These are phyloP conservation scores for Pangasianodon hypophthalmus DNA, from an alignment of 2,113 vertebrate species.

Conservation along the genomic window DNA sequence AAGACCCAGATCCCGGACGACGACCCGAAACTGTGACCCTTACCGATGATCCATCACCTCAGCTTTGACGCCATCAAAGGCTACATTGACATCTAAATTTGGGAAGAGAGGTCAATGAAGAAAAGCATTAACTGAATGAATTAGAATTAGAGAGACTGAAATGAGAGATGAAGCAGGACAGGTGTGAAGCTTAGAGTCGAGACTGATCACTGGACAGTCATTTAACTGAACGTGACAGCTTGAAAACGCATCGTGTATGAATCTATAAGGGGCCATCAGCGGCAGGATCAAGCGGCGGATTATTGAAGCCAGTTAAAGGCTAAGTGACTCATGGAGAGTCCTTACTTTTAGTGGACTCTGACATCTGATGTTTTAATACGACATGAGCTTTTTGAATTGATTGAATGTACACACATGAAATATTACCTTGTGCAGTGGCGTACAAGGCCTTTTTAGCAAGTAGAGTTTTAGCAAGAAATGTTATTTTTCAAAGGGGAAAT, in stretches of 20 bases:
- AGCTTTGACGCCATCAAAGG: background rate
- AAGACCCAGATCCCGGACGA: slow-evolving; percentile 68
- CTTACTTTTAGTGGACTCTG: background rate
- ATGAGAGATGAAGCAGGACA: background rate
- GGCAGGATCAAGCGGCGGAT: background rate
- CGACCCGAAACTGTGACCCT: slow-evolving; percentile 56
- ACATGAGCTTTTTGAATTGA: slow-evolving; percentile 1
- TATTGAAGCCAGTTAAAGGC: slow-evolving; percentile 1
- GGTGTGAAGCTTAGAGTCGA: background rate
- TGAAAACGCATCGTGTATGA: background rate
- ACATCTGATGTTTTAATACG: background rate
- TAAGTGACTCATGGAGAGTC: background rate
- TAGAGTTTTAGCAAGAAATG: slow-evolving; percentile 11
- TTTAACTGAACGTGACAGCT: background rate
- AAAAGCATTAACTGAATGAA: slow-evolving; percentile 21
- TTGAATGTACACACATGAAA: slow-evolving; percentile 28
- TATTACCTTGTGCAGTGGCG: background rate
- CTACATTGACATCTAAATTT: background rate
- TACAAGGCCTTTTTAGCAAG: background rate
- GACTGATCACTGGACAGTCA: slow-evolving; percentile 12
- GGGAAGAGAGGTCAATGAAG: background rate
- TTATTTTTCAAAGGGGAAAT: slow-evolving; percentile 22
- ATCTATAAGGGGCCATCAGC: background rate
- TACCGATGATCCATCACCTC: background rate
- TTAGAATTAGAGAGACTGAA: background rate